Evolutionary conservation across 1,140 invertebrate genomes (phyloP), one percentile per base, ranked within the genome.

Genomic region (Calosoma granatense): DNA sequence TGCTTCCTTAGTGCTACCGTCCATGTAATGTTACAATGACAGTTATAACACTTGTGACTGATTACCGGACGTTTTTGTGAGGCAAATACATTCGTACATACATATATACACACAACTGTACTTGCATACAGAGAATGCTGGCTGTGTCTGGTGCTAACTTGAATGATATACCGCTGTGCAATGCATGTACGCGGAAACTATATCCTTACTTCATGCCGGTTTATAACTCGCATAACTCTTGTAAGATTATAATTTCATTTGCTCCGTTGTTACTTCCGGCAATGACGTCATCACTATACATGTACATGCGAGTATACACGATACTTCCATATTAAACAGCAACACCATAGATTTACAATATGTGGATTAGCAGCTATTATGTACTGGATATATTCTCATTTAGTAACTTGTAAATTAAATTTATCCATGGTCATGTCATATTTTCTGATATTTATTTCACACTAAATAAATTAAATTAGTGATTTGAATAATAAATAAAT

Each of bases 231-330:
- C 41, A 47, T 47, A 47, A 47, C 41, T 47, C 41, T 47, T 47
- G 41, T 47, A 47, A 47, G 41, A 47, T 47, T 47, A 47, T 47
- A 47, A 47, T 47, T 47, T 47, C 41, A 47, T 47, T 47, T 47
- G 41, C 6, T 17, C 41, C 17, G 41, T 47, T 47, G n/a, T n/a
- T 47, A 17, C 41, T 12, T 47, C 6, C 6, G 41, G 15, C 41
- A 4, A 11, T 17, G 41, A 12, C 17, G 41, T 47, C 41, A 17
- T 47, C 41, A 47, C 4, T 17, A 17, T 4, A 9, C 41, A 36
- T 12, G 41, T 12, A n/a, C n/a, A n/a, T n/a, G n/a, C n/a, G n/a
- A n/a, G n/a, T n/a, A n/a, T n/a, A n/a, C n/a, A n/a, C n/a, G n/a
- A 11, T 3, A 12, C 6, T 47, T 12, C 41, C 15, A 47, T 12